These are phyloP conservation scores for Corvus moneduloides DNA, from an alignment of 2,113 vertebrate species.

Conservation along the genomic window DNA sequence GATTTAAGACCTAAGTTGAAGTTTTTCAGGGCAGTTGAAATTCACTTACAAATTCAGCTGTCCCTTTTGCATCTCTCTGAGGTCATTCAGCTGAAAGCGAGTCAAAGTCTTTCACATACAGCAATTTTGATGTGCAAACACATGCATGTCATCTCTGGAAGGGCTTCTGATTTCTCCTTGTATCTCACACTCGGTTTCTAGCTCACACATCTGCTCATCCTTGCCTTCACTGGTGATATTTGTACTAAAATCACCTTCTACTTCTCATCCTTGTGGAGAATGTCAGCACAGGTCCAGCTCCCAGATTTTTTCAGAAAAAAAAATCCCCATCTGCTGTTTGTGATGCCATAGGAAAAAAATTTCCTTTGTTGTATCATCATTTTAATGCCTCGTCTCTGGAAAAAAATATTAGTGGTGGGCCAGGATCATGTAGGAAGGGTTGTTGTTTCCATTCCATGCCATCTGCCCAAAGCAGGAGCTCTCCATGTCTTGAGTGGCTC, in stretches of 20 bases:
- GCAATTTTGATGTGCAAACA: not conserved
- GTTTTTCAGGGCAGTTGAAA: not conserved
- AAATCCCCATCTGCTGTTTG: not conserved
- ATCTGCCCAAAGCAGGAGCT: not conserved
- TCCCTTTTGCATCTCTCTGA: not conserved
- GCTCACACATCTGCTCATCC: not conserved
- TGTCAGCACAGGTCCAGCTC: not conserved
- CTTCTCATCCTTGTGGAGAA: not conserved
- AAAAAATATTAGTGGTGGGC: not conserved
- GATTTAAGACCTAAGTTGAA: not conserved
- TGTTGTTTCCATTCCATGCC: fast-evolving
- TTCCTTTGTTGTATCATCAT: not conserved
- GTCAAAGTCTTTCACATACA: not conserved
- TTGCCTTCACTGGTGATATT: not conserved
- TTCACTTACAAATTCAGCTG: not conserved
- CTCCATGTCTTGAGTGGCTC: not conserved
- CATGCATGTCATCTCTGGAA: not conserved
- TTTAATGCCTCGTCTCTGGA: not conserved
- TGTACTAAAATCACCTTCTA: not conserved
- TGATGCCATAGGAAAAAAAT: not conserved
- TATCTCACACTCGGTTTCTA: not conserved
- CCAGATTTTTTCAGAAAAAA: not conserved
- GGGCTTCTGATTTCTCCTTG: not conserved
- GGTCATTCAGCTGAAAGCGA: not conserved
- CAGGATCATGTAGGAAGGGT: not conserved